These are phyloP conservation scores for Phalacrocorax brasilianus DNA, from an alignment of 2,113 vertebrate genomes.

Conservation along the genomic window DNA sequence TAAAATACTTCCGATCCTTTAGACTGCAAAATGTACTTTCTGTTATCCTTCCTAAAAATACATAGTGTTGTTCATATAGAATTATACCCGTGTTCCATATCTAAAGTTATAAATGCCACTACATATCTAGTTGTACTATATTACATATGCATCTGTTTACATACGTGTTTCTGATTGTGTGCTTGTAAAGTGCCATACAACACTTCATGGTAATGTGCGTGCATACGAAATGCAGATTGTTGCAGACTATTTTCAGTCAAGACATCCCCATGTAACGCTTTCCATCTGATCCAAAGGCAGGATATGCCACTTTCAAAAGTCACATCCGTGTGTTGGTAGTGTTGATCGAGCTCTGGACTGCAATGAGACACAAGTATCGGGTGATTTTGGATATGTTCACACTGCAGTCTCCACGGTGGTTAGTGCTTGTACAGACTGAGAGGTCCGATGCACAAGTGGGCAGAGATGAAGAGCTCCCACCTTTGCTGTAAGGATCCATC, in stretches of 20 bases:
- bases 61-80: background rate
- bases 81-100: background rate
- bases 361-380: background rate
- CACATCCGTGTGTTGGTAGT: background rate
- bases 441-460: background rate
- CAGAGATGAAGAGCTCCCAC: background rate
- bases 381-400: background rate
- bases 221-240: background rate
- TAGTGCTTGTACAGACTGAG: background rate
- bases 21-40: background rate
- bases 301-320: background rate
- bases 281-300: background rate
- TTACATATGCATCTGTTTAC: background rate
- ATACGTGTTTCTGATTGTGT: background rate
- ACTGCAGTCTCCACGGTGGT: background rate
- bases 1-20: background rate
- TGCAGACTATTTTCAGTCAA: background rate
- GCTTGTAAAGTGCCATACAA: background rate
- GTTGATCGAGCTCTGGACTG: background rate
- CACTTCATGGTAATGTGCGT: background rate
- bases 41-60: background rate
- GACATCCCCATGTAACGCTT: background rate
- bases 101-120: background rate
- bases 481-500: background rate
- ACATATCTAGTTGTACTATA: background rate